Conservation (phyloP, 2,113 vertebrate genomes). For the Arizona elegans region DNA sequence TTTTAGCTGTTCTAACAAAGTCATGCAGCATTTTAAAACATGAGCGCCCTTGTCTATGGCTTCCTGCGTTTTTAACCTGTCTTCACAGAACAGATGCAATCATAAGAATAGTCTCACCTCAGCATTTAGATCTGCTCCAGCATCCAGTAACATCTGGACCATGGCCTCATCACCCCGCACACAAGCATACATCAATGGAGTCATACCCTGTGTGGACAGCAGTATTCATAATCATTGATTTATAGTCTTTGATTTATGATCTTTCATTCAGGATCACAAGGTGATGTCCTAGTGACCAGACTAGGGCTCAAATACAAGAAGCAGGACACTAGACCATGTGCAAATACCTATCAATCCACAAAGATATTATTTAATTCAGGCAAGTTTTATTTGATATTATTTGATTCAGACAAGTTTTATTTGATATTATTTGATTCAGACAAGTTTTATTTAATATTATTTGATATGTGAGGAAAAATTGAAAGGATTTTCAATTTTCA, state of each 20-base stretch:
- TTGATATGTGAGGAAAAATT: background rate
- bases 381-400: background rate
- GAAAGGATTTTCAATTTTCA: background rate
- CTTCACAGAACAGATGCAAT: slow-evolving; percentile 44
- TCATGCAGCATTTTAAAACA: background rate
- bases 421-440: background rate
- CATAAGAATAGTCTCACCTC: slow-evolving; percentile 82
- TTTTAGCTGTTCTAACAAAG: background rate
- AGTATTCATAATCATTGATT: slow-evolving; percentile 29
- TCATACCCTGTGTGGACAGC: slow-evolving; percentile 86
- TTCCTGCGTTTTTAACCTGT: slow-evolving; percentile 16
- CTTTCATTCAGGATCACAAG: background rate
- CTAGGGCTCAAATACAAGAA: background rate
- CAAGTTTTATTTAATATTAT: background rate
- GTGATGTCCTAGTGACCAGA: background rate
- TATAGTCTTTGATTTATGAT: background rate
- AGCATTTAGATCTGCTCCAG: slow-evolving; percentile 94
- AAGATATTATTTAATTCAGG: background rate
- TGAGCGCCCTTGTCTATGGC: background rate
- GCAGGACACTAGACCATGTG: background rate
- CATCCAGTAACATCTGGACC: slow-evolving; percentile 99
- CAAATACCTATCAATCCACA: background rate
- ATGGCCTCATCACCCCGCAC: slow-evolving; percentile 97
- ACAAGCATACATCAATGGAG: slow-evolving; percentile 97
- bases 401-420: background rate